phyloP scores from a whole-genome alignment of 2,888 invertebrate genomes.

The Cotesia congregata region DNA sequence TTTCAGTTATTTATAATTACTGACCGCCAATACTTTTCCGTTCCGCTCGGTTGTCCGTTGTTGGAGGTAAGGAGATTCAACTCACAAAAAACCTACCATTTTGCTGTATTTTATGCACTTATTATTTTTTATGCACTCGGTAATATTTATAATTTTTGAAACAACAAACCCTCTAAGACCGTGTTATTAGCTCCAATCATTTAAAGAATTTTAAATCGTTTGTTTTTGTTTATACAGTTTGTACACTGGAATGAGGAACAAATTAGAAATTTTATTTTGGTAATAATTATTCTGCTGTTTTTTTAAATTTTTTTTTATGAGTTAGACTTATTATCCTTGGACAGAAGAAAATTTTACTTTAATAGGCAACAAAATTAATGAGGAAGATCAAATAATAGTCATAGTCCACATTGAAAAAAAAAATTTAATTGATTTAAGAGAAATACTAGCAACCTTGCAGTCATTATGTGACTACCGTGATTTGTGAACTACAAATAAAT shows the following conservation, averaged over 20 bases:
- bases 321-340: too few species aligned
- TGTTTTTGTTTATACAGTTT: conserved; percentile 35
- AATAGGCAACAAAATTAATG: too few species aligned
- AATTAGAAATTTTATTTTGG: not conserved
- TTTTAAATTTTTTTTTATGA: too few species aligned
- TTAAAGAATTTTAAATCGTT: not conserved
- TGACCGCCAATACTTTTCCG: conserved; percentile 31
- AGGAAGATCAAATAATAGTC: too few species aligned
- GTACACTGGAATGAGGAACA: not conserved
- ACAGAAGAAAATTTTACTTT: too few species aligned
- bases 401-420: too few species aligned
- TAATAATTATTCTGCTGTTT: not conserved
- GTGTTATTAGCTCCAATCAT: not conserved
- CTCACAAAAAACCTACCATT: not conserved
- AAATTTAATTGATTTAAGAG: too few species aligned
- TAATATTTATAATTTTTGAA: not conserved
- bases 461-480: too few species aligned
- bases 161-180: not conserved
- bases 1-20: conserved; percentile 42
- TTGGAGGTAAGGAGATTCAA: not conserved
- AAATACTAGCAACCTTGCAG: too few species aligned
- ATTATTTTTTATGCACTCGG: not conserved
- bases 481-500: too few species aligned
- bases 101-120: not conserved
- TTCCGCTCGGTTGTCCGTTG: conserved; percentile 11